A percentile compares a stretch with the other conserved stretches of the same genome.
phyloP scores from a whole-genome alignment of 2,797 vertebrate species.

The Anguilla megastoma region DNA sequence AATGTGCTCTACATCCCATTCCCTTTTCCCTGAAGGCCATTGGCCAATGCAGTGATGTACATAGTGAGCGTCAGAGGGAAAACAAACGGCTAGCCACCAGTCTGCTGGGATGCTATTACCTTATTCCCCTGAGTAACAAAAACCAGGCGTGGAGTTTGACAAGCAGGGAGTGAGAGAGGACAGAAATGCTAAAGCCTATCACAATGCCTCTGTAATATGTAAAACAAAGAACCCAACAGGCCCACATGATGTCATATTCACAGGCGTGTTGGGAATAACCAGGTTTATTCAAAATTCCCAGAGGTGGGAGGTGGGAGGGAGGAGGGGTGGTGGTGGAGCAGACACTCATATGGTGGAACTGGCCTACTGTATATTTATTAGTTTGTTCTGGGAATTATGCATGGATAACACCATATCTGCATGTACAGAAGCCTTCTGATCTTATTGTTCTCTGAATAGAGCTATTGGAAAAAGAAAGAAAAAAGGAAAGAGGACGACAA shows the following conservation, averaged over 20 bases:
- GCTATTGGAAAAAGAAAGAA: not conserved
- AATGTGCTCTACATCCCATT: not conserved
- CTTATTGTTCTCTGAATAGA: not conserved
- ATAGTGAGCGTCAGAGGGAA: not conserved
- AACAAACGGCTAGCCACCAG: not conserved
- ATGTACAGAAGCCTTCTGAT: conserved; percentile 5
- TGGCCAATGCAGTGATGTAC: not conserved
- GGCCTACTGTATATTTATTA: not conserved
- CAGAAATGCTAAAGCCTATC: not conserved
- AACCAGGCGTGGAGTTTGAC: not conserved
- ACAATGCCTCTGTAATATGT: not conserved
- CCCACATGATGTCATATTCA: not conserved
- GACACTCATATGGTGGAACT: not conserved
- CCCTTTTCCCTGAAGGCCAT: not conserved
- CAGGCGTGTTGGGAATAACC: not conserved
- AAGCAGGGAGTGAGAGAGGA: not conserved
- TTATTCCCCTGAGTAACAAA: not conserved
- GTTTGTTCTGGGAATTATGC: not conserved
- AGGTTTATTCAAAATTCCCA: not conserved
- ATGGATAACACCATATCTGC: not conserved
- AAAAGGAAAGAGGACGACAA: not conserved
- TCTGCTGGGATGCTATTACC: not conserved
- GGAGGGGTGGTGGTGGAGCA: not conserved
- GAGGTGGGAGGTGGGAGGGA: not conserved
- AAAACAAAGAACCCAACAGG: not conserved